Evolutionary conservation across 1,140 invertebrate species (phyloP).

Genomic region (Dreissena rostriformis): DNA sequence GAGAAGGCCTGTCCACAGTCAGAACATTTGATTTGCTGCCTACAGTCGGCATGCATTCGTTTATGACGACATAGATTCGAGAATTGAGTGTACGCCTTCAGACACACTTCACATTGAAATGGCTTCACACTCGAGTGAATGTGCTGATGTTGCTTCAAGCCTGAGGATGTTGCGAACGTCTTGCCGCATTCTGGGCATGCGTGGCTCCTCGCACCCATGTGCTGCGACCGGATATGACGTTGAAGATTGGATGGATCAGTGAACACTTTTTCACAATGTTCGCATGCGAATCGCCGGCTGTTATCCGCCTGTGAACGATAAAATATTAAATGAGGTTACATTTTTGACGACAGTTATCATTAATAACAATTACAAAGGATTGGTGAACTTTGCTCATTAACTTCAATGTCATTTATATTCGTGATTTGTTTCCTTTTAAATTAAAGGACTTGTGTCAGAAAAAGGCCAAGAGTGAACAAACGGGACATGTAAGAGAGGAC

Average conservation of each 20-base stretch:
- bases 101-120: slow-evolving; percentile 88
- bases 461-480: no score
- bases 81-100: slow-evolving; percentile 99
- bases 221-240: slow-evolving; percentile 96
- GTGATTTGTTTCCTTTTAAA: no score
- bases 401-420: no score
- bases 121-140: slow-evolving; percentile 99
- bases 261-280: slow-evolving; percentile 97
- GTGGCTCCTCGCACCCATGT: slow-evolving; percentile 96
- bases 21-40: slow-evolving; percentile 87
- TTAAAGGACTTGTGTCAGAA: no score
- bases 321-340: not conserved
- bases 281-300: slow-evolving; percentile 85
- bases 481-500: no score
- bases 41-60: slow-evolving; percentile 95
- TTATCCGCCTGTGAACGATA: not conserved
- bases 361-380: no score
- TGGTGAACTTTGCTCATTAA: no score
- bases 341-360: no score
- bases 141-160: slow-evolving; percentile 99
- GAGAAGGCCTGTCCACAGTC: slow-evolving; percentile 96
- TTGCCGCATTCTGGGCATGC: slow-evolving; percentile 99
- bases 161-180: slow-evolving; percentile 98
- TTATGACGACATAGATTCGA: slow-evolving; percentile 99
- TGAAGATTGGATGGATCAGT: slow-evolving; percentile 97